These are phyloP conservation scores for Euura lappo DNA, from an alignment of 1,140 invertebrate genomes.

Conservation along the genomic window DNA sequence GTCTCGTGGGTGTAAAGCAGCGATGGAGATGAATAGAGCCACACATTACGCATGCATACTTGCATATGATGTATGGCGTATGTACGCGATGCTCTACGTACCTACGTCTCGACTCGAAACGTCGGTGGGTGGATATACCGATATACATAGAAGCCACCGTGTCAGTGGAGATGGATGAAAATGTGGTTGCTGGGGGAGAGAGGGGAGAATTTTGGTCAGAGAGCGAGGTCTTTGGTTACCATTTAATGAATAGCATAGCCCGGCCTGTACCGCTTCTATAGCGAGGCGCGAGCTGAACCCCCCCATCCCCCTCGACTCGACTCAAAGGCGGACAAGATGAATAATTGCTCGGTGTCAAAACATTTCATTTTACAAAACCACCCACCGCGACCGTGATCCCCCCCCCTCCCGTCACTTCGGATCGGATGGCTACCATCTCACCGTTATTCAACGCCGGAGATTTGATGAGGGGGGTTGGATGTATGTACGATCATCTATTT, in stretches of 20 bases:
- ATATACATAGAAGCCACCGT: no score
- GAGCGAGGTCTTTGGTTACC: constrained; percentile 9
- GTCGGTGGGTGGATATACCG: constrained; percentile 14
- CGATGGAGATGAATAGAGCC: no score
- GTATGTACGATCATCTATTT: no score
- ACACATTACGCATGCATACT: not conserved
- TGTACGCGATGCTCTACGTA: not conserved
- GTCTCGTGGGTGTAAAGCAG: no score
- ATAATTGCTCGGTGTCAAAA: constrained; percentile 40
- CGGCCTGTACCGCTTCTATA: no score
- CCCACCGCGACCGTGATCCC: constrained; percentile 8
- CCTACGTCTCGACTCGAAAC: constrained; percentile 15
- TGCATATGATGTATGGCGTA: not conserved
- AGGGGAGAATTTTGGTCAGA: constrained; percentile 8
- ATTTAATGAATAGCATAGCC: constrained; percentile 35
- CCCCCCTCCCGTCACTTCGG: no score
- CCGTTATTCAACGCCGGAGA: not conserved
- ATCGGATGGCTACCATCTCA: not conserved
- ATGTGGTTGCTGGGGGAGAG: no score
- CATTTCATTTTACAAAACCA: constrained; percentile 30
- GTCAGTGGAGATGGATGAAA: no score
- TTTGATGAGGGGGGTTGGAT: not conserved
- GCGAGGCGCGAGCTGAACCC: no score
- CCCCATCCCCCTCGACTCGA: constrained; percentile 25
- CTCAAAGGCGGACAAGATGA: constrained; percentile 34